A percentile compares a stretch with the other conserved stretches of the same genome.
phyloP scores from a whole-genome alignment of 2,797 vertebrate species.

The Pyrocephalus nanus region DNA sequence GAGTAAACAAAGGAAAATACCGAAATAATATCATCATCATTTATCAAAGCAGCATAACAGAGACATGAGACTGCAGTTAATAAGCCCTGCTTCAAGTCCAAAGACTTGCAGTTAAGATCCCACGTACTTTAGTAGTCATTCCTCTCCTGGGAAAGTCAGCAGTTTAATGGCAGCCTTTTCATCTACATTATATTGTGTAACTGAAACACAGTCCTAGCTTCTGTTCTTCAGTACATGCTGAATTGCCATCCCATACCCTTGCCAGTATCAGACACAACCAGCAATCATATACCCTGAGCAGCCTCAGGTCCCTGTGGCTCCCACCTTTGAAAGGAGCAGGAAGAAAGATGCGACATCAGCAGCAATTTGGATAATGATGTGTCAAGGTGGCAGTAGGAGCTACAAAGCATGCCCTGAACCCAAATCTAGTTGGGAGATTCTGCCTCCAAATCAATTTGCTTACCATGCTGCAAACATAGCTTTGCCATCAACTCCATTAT shows the following conservation, averaged over 20 bases:
- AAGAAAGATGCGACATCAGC: neutral
- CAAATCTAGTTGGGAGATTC: neutral
- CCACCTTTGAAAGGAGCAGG: fast-evolving
- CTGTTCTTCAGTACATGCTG: neutral
- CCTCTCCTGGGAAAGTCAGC: neutral
- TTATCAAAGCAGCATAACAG: neutral
- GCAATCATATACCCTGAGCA: neutral
- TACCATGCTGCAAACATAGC: neutral
- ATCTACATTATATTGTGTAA: neutral
- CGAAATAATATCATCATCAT: neutral
- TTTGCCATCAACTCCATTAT: neutral
- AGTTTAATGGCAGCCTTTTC: neutral
- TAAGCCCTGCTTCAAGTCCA: neutral
- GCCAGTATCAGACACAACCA: neutral
- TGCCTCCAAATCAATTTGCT: neutral
- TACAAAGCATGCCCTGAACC: neutral
- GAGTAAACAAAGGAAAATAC: neutral
- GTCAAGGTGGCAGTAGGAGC: neutral
- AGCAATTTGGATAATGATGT: neutral
- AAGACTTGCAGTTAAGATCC: neutral
- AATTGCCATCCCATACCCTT: neutral
- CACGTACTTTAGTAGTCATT: neutral
- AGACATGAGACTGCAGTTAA: neutral
- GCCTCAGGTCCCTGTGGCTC: neutral
- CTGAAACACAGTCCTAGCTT: neutral